A percentile compares a stretch with the other conserved stretches of the same genome.
These are phyloP conservation scores for Lepas anatifera DNA, from an alignment of 2,888 invertebrate genomes.

Conservation along the genomic window DNA sequence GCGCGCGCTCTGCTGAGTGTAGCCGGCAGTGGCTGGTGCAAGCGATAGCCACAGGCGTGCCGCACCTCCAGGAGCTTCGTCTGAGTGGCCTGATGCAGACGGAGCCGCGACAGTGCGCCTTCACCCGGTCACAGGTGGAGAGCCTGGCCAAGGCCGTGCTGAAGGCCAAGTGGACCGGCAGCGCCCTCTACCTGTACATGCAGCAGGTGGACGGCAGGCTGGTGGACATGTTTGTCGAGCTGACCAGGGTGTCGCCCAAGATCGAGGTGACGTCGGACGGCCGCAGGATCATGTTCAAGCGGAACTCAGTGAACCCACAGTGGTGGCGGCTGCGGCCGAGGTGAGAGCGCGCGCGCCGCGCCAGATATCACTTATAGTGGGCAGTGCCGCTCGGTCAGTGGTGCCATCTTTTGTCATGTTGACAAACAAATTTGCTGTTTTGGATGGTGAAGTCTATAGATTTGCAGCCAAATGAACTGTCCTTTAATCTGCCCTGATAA, in stretches of 20 bases:
- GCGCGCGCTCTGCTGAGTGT: background rate
- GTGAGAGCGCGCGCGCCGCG: too few species aligned
- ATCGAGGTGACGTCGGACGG: constrained; percentile 77
- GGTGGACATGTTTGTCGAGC: constrained; percentile 62
- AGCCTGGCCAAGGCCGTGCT: background rate
- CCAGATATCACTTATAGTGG: too few species aligned
- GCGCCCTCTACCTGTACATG: background rate
- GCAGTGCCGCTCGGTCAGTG: too few species aligned
- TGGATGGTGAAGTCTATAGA: too few species aligned
- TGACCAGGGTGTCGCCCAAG: constrained; percentile 64
- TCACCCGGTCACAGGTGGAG: background rate
- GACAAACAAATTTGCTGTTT: too few species aligned
- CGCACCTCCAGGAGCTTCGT: background rate
- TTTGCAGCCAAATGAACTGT: too few species aligned
- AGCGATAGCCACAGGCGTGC: constrained; percentile 1
- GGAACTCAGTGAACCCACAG: background rate
- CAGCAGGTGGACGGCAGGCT: constrained; percentile 51
- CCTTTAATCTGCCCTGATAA: too few species aligned
- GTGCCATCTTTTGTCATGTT: too few species aligned
- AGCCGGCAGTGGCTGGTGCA: background rate
- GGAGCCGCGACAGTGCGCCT: background rate
- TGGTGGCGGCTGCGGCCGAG: background rate
- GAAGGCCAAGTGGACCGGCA: background rate
- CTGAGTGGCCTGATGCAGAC: background rate
- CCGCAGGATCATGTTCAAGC: constrained; percentile 58